Evolutionary conservation across 2,888 invertebrate genomes (phyloP).

Genomic region (Drosophila austrosaltans): DNA sequence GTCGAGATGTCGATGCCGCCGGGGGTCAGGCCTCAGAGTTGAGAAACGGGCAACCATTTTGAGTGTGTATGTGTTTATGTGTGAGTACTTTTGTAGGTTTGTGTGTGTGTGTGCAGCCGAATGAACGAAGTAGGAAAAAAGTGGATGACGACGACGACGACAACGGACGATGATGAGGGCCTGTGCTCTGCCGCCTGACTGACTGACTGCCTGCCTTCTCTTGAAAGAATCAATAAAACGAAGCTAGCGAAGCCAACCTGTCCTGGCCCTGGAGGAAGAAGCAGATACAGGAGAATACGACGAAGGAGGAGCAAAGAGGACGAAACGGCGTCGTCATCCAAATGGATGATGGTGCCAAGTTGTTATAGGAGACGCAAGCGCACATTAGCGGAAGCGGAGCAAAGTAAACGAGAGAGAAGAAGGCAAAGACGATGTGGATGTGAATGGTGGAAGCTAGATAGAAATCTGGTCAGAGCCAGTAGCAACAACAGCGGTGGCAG

Average conservation of each 20-base stretch:
- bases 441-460: constrained; percentile 17
- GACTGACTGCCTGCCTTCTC: constrained; percentile 33
- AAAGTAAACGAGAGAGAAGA: constrained; percentile 13
- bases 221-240: constrained; percentile 71
- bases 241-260: constrained; percentile 71
- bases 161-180: constrained; percentile 43
- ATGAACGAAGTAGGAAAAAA: constrained; percentile 32
- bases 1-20: constrained; percentile 60
- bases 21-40: constrained; percentile 68
- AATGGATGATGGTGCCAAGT: constrained; percentile 18
- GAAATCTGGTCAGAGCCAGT: constrained; percentile 13
- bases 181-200: constrained; percentile 33
- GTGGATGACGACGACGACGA: constrained; percentile 48
- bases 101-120: constrained; percentile 12
- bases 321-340: constrained; percentile 9
- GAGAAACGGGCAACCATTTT: constrained; percentile 67
- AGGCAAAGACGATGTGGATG: constrained; percentile 10
- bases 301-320: constrained; percentile 1
- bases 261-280: constrained; percentile 10
- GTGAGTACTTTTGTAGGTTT: constrained; percentile 30
- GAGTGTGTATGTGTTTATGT: constrained; percentile 19
- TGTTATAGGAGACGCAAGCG: constrained; percentile 44
- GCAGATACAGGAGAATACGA: constrained; percentile 4
- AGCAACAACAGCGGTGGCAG: constrained; percentile 6
- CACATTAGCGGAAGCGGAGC: constrained; percentile 25